A percentile compares a stretch with the other conserved stretches of the same genome.
Conservation (phyloP, 1,140 invertebrate species). For the Solenopsis invicta region DNA sequence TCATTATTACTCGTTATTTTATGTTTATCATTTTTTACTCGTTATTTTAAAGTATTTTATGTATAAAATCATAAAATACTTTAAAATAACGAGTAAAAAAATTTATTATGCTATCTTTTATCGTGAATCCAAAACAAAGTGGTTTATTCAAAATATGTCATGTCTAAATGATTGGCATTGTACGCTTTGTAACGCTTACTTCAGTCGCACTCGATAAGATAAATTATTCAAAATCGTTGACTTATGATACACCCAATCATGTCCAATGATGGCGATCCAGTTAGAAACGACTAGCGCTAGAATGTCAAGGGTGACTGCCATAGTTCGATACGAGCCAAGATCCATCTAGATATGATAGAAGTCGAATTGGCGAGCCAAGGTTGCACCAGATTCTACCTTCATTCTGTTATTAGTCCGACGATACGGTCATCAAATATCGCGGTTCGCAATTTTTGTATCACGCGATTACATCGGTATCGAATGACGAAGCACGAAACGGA, state of each 20-base stretch:
- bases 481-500: background rate
- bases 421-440: slow-evolving; percentile 39
- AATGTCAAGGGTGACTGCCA: slow-evolving; percentile 63
- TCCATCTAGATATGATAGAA: slow-evolving; percentile 60
- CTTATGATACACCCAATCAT: slow-evolving; percentile 49
- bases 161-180: background rate
- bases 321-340: slow-evolving; percentile 54
- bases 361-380: slow-evolving; percentile 55
- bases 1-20: too few species aligned
- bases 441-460: slow-evolving; percentile 37
- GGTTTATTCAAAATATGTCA: background rate
- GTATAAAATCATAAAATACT: background rate
- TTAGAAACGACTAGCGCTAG: slow-evolving; percentile 39
- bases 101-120: background rate
- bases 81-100: background rate
- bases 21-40: too few species aligned
- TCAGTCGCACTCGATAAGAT: background rate
- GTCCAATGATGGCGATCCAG: slow-evolving; percentile 35
- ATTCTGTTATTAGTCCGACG: slow-evolving; percentile 41
- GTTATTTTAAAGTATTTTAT: too few species aligned
- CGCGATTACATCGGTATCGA: slow-evolving; percentile 19
- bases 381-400: slow-evolving; percentile 53
- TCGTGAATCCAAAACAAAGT: slow-evolving; percentile 3
- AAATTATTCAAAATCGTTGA: slow-evolving; percentile 60
- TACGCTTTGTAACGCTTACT: slow-evolving; percentile 1